A percentile compares a stretch with the other conserved stretches of the same genome.
Evolutionary conservation across 1,140 invertebrate genomes (phyloP).

Genomic region (Drosophila prosaltans): DNA sequence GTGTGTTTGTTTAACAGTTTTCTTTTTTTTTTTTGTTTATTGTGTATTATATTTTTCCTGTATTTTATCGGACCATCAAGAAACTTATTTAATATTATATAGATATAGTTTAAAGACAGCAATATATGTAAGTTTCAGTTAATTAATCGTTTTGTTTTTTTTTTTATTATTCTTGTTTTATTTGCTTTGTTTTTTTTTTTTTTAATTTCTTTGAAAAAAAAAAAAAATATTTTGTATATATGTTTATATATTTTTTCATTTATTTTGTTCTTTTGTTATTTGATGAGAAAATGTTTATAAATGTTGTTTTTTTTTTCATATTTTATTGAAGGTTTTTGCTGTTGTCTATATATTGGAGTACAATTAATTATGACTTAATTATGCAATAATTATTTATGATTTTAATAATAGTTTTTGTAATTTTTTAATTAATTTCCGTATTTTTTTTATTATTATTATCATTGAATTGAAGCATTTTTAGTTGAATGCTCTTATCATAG

Average conservation of each 20-base stretch:
- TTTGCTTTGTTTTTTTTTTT: not conserved
- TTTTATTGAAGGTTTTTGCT: slow-evolving; percentile 1
- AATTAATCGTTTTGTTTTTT: not conserved
- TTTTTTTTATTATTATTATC: slow-evolving; percentile 43
- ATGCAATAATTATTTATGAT: slow-evolving; percentile 6
- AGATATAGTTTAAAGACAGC: slow-evolving; percentile 9
- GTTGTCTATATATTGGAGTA: slow-evolving; percentile 17
- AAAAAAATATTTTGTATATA: not conserved
- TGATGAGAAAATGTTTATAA: slow-evolving; percentile 11
- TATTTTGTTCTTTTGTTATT: slow-evolving; percentile 6
- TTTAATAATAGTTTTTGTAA: slow-evolving; percentile 1
- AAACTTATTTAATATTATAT: slow-evolving; percentile 24
- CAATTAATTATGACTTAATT: slow-evolving; percentile 18
- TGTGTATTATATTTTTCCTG: slow-evolving; percentile 33
- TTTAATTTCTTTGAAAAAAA: not conserved
- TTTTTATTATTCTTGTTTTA: too few species aligned
- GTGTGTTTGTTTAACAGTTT: slow-evolving; percentile 7
- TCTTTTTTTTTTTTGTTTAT: slow-evolving; percentile 14
- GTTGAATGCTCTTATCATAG: slow-evolving; percentile 35
- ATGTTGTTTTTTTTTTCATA: not conserved
- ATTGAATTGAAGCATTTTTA: slow-evolving; percentile 35
- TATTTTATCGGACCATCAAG: slow-evolving; percentile 45
- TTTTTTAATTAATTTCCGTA: slow-evolving; percentile 17
- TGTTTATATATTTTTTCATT: slow-evolving; percentile 1
- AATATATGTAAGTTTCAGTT: slow-evolving; percentile 5